These are phyloP conservation scores for Callyntrura guangdongensis DNA, from an alignment of 2,888 invertebrate genomes.

Conservation along the genomic window DNA sequence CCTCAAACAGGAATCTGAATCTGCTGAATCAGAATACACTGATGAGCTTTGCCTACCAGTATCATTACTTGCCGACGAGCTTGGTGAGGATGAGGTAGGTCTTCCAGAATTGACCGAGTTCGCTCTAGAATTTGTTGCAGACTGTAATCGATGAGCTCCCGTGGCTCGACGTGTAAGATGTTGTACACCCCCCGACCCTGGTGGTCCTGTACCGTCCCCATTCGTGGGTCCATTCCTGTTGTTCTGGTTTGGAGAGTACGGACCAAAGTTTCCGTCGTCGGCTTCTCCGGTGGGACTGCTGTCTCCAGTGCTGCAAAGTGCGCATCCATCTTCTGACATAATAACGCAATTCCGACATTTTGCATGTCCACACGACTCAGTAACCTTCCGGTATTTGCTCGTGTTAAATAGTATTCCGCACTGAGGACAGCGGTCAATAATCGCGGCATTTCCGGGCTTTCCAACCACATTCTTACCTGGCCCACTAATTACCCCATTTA, in stretches of 20 bases:
- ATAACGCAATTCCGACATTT: slow-evolving; percentile 83
- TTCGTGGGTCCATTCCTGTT: slow-evolving; percentile 36
- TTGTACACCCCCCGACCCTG: not conserved
- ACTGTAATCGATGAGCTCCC: slow-evolving; percentile 31
- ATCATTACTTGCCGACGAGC: slow-evolving; percentile 54
- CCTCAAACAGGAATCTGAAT: slow-evolving; percentile 66
- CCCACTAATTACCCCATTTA: slow-evolving; percentile 58
- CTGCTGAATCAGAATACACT: slow-evolving; percentile 68
- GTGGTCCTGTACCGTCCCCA: not conserved
- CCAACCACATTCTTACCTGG: slow-evolving; percentile 59
- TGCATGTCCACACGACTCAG: slow-evolving; percentile 82
- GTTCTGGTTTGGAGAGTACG: slow-evolving; percentile 23
- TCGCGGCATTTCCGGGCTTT: slow-evolving; percentile 37
- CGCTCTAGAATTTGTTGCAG: slow-evolving; percentile 39
- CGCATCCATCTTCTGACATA: slow-evolving; percentile 81
- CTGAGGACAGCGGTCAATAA: slow-evolving; percentile 80
- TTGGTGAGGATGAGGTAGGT: slow-evolving; percentile 59
- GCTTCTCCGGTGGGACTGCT: not conserved
- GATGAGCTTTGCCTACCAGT: slow-evolving; percentile 65
- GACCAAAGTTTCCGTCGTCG: not conserved
- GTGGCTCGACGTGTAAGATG: slow-evolving; percentile 36
- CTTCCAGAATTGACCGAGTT: slow-evolving; percentile 54
- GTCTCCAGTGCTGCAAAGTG: slow-evolving; percentile 74
- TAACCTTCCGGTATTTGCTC: slow-evolving; percentile 78
- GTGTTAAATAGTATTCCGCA: slow-evolving; percentile 78